Percentiles rank a stretch among this genome's conserved stretches.
These are phyloP conservation scores for Lophotriccus pileatus DNA, from an alignment of 2,797 vertebrate species.

Conservation along the genomic window DNA sequence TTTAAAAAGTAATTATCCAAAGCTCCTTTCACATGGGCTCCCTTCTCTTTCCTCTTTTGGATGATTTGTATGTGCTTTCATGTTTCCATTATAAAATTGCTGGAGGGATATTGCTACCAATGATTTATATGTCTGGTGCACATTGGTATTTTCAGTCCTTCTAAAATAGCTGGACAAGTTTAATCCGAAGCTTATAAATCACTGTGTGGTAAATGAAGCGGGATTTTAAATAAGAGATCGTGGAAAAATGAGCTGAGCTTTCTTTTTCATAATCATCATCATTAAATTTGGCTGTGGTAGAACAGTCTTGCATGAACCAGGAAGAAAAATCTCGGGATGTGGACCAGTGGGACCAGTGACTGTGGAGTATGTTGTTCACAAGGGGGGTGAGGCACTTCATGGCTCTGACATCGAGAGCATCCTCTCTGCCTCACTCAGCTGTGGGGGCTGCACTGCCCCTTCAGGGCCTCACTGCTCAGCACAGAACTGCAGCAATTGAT, in stretches of 20 bases:
- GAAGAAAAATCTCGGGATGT: background rate
- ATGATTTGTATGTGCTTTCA: constrained; percentile 29
- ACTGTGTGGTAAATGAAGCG: constrained; percentile 5
- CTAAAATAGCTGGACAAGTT: constrained; percentile 37
- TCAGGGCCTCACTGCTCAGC: background rate
- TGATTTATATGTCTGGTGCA: constrained; percentile 41
- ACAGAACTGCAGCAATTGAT: background rate
- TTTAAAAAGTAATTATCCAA: background rate
- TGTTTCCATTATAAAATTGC: constrained; percentile 30
- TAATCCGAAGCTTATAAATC: constrained; percentile 44
- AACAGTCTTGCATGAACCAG: background rate
- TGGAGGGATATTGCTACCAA: background rate
- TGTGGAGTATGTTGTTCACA: background rate
- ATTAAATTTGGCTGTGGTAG: background rate
- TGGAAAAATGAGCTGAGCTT: background rate
- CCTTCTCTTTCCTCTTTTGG: background rate
- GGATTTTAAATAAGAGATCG: constrained; percentile 26
- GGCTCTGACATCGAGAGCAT: background rate
- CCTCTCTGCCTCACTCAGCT: background rate
- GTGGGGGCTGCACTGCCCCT: rapidly evolving
- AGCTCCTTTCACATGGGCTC: background rate
- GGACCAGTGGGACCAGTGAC: background rate
- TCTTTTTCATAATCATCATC: background rate
- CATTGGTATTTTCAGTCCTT: background rate
- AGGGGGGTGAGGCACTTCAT: background rate